These are phyloP conservation scores for Notospermus geniculatus DNA, from an alignment of 1,140 invertebrate species.

Conservation along the genomic window DNA sequence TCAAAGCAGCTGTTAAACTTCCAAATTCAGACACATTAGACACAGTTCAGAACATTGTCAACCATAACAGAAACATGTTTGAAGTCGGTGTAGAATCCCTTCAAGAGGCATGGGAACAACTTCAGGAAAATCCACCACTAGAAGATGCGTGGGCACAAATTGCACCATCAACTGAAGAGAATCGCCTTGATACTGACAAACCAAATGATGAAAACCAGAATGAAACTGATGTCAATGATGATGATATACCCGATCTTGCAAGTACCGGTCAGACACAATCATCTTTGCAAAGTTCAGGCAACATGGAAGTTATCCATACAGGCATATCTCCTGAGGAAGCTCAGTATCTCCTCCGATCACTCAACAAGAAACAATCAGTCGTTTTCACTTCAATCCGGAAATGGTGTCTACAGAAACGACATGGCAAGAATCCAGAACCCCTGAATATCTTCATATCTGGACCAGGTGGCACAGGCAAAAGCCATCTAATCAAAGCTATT, in stretches of 20 bases:
- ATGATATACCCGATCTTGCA: background rate
- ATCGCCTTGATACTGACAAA: too few relatives aligned
- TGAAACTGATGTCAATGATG: background rate
- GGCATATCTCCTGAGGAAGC: background rate
- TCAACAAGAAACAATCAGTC: background rate
- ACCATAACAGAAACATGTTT: background rate
- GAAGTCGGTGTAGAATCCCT: background rate
- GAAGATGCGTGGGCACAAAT: too few relatives aligned
- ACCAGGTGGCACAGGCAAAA: too few relatives aligned
- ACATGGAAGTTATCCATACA: background rate
- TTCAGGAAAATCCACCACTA: too few relatives aligned
- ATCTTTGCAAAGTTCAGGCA: background rate
- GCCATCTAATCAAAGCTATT: slow-evolving; percentile 11
- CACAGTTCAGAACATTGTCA: background rate
- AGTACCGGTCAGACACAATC: background rate
- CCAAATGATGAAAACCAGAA: too few relatives aligned
- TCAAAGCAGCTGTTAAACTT: too few relatives aligned
- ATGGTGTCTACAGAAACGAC: slow-evolving; percentile 18
- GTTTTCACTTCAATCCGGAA: slow-evolving; percentile 21
- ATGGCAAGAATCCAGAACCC: too few relatives aligned
- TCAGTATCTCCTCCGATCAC: background rate
- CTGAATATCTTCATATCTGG: too few relatives aligned
- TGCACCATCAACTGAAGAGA: too few relatives aligned
- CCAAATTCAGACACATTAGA: slow-evolving; percentile 3
- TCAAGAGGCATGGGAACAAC: background rate